Base-by-base conservation (phyloP, 2,113 vertebrate genomes). In the Rousettus leschenaultii region DNA sequence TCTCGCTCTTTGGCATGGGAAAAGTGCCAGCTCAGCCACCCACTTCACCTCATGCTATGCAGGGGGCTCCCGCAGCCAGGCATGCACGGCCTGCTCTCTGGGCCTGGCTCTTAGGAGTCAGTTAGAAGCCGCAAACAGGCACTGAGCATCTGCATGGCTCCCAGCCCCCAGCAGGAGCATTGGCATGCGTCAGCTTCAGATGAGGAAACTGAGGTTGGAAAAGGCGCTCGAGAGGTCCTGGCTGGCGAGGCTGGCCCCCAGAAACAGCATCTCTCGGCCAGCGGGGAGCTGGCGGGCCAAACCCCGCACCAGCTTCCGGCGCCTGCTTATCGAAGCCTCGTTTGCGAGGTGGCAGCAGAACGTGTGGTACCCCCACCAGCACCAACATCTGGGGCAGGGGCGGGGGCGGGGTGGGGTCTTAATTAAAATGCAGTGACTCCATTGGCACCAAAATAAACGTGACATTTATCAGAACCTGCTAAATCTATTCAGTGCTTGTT, bases 371-470 rank as follows among this genome's bases (percentile, higher is more conserved):
- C 89, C 79, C 95, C 86, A 93, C 77, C 86, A 68, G 89, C 85
- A 84, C 86, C 95, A 95, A 96, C 96, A 97, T 97, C 97, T 97
- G 97, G 97, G 95, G 83, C 94, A 86, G 70, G 75, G 92, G 68
- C 16, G 89, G 88, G 90, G 96, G 94, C 2, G 7, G 85, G 91
- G 43, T 11, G 35, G 96, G 94, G 94, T 78, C 95, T 87, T 97
- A 24, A 97, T 97, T 97, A 98, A 98, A 92, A 98, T 98, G 92
- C 96, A 94, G 91, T 92, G 97, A 97, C 97, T 98, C 97, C 84
- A 94, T 89, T 96, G 97, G 95, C 94, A 97, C 97, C 95, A 95
- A 97, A 97, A 97, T 88, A 96, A 98, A 97, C 18, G 85, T 78
- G 51, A 86, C 1, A 18, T 8, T 73, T 82, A 91, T 89, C 92